These are phyloP conservation scores for Ceratina australensis DNA, from an alignment of 1,140 invertebrate genomes.

Conservation along the genomic window DNA sequence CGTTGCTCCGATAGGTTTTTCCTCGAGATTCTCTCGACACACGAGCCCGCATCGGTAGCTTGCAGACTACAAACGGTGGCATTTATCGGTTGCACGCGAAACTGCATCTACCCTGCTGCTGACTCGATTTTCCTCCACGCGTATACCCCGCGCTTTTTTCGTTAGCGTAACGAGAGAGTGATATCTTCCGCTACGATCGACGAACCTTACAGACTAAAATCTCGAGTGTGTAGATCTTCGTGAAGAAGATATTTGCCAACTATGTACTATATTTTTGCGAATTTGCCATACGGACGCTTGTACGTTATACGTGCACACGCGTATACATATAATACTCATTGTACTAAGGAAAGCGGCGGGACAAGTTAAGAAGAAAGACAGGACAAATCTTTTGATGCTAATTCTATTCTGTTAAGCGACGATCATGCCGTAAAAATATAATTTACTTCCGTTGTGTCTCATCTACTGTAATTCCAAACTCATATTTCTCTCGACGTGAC, in stretches of 20 bases:
- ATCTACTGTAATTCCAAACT: no score
- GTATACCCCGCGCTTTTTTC: no score
- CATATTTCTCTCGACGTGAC: no score
- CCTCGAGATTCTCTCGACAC: background rate
- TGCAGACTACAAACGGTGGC: conserved; percentile 3
- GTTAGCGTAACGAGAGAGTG: background rate
- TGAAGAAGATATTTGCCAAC: background rate
- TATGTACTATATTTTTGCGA: background rate
- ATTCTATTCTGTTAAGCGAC: no score
- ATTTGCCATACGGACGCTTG: conserved; percentile 27
- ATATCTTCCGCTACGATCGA: background rate
- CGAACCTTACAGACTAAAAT: conserved; percentile 12
- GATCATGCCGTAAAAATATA: no score
- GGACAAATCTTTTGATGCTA: no score
- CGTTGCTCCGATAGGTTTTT: background rate
- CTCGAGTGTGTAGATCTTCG: conserved; percentile 8
- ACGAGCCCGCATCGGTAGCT: background rate
- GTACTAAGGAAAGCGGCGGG: background rate
- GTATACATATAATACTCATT: conserved; percentile 34
- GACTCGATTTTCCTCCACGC: no score
- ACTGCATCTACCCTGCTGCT: no score
- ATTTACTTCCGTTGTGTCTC: no score
- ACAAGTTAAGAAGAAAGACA: no score
- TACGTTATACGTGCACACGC: conserved; percentile 38
- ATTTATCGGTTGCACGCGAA: no score